Base-by-base conservation (phyloP, 2,888 invertebrate genomes). In the Coenonympha glycerion region DNA sequence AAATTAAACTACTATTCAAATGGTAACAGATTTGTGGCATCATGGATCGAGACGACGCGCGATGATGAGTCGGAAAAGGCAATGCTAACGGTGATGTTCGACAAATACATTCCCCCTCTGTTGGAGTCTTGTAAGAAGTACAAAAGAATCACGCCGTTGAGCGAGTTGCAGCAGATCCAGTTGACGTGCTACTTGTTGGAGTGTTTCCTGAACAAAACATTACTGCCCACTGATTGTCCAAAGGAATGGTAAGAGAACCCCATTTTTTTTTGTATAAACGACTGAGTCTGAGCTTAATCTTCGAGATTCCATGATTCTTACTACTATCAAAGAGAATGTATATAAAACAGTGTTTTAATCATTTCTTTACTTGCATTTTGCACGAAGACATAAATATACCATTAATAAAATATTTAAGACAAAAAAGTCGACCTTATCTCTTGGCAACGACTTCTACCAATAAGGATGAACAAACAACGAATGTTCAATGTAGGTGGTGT, bases 91-190 rank as follows among this genome's bases (percentile, higher is more conserved):
- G 92, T 97, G 11, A 89, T 98, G 46, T 97, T 98, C 71, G 97
- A 98, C 70, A 98, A 97, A 72, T 98, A 98, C 71, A 92, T 98
- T 31, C 96, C 97, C 0, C 86, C 92, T 0, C 89, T 95, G 55
- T 79, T 97, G 48, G 97, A 98, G 53, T 90, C 90, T 0, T 91
- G 92, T 58, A 88, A 88, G 46, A 92, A 91, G 65, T 93, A 96
- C 71, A 97, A 96, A 76, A 94, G 93, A 65, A 94, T 98, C 47
- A 97, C 96, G 0, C 97, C 97, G 0, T 91, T 98, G 15, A 93
- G 94, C 0, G 97, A 97, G 69, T 92, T 97, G 60, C 93, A 95
- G 47, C 96, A 97, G 69, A 89, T 98, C 42, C 91, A 94, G 74
- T 94, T 96, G 89, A 89, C 97, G 5, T 97, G 96, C 69, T 92